Evolutionary conservation across 2,888 invertebrate genomes (phyloP).

Genomic region (Drosophila borealis): DNA sequence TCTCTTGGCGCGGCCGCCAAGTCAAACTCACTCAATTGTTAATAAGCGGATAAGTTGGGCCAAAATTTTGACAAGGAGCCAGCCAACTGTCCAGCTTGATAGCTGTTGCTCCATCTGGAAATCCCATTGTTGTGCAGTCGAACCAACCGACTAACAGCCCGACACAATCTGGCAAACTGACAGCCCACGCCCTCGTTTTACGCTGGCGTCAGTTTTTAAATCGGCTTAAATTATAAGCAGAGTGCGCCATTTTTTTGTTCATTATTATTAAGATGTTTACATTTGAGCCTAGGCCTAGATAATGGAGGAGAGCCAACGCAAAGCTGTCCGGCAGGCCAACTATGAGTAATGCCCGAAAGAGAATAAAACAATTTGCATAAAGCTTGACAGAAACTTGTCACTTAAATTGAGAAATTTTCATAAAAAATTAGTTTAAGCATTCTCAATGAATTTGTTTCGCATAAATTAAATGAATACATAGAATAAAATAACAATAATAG

Average conservation of each 20-base stretch:
- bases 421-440: constrained; percentile 7
- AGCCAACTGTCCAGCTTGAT: constrained; percentile 51
- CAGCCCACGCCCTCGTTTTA: constrained; percentile 46
- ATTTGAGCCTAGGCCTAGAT: constrained; percentile 43
- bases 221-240: constrained; percentile 72
- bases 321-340: constrained; percentile 13
- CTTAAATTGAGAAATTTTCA: constrained; percentile 18
- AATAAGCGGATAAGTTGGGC: constrained; percentile 71
- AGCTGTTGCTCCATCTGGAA: constrained; percentile 42
- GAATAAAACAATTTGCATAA: constrained; percentile 43
- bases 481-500: not conserved
- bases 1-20: constrained; percentile 25
- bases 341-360: constrained; percentile 16
- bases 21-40: constrained; percentile 66
- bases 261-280: constrained; percentile 74
- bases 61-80: constrained; percentile 48
- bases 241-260: constrained; percentile 51
- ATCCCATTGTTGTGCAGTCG: constrained; percentile 47
- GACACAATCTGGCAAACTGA: constrained; percentile 19
- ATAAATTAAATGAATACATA: constrained; percentile 11
- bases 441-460: constrained; percentile 3
- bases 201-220: constrained; percentile 75
- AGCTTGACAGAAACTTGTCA: constrained; percentile 16
- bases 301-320: constrained; percentile 22
- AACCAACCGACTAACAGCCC: constrained; percentile 5